Percentiles rank a stretch among this genome's conserved stretches.
phyloP scores from a whole-genome alignment of 2,888 invertebrate species.

The Ommatoiulus sabulosus region DNA sequence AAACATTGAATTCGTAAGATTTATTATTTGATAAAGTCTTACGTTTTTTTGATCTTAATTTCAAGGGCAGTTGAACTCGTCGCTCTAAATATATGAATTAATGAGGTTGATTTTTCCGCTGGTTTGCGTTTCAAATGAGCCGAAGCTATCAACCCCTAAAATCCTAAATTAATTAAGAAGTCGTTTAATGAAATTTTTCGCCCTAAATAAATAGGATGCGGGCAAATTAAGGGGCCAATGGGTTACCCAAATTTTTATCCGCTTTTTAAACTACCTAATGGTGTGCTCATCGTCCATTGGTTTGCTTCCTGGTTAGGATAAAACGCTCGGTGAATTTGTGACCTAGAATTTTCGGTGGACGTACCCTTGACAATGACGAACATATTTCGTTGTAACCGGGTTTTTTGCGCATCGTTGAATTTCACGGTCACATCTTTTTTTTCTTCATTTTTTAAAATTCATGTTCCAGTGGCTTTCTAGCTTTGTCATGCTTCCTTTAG shows the following conservation, averaged over 20 bases:
- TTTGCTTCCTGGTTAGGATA: not conserved
- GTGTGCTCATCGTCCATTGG: not conserved
- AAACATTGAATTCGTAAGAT: no score
- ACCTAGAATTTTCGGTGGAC: not conserved
- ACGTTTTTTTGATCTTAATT: no score
- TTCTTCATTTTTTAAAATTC: not conserved
- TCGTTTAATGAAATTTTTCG: not conserved
- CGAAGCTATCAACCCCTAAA: no score
- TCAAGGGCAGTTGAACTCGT: no score
- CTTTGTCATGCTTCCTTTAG: not conserved
- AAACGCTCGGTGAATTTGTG: not conserved
- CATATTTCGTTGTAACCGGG: not conserved
- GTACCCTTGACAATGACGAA: not conserved
- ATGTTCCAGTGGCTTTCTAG: no score
- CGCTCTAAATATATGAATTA: no score
- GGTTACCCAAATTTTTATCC: not conserved
- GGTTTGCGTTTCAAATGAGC: no score
- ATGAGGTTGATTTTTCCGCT: no score
- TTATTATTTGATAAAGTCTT: no score
- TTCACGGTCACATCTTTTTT: not conserved
- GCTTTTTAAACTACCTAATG: not conserved
- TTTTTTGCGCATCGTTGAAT: not conserved
- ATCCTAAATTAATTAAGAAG: no score
- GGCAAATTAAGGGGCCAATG: no score
- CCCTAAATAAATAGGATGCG: not conserved